Conservation (phyloP, 64 coral and sea anemone genomes). For the Montipora foliosa region DNA sequence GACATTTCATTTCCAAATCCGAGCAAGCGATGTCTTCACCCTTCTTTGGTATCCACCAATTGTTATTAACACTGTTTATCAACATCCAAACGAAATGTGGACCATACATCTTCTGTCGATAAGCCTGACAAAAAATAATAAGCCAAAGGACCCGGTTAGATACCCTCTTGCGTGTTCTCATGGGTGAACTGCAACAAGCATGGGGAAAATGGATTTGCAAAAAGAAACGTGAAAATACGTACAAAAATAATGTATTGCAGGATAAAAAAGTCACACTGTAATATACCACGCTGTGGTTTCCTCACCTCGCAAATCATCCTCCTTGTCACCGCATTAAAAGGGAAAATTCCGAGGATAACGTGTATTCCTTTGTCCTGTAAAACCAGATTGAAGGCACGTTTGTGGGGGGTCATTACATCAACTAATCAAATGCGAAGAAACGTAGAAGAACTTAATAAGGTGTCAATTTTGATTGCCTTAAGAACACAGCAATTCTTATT, state of each 20-base stretch:
- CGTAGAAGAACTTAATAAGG: too few species aligned
- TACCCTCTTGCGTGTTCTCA: too few species aligned
- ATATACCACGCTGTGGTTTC: neutral
- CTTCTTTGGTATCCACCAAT: conserved; percentile 78
- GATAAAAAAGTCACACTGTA: neutral
- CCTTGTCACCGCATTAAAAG: conserved; percentile 34
- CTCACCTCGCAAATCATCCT: conserved; percentile 90
- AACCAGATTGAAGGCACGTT: neutral
- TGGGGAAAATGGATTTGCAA: too few species aligned
- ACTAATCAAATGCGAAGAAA: too few species aligned
- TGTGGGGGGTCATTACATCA: neutral
- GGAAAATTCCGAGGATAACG: conserved; percentile 82
- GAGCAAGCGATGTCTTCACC: conserved; percentile 71
- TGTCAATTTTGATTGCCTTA: too few species aligned
- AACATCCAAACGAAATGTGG: conserved; percentile 95
- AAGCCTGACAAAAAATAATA: conserved; percentile 39
- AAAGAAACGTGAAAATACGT: too few species aligned
- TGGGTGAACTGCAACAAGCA: too few species aligned
- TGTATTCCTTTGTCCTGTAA: conserved; percentile 78
- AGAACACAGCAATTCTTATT: too few species aligned
- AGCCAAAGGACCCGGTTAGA: too few species aligned
- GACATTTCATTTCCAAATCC: conserved; percentile 92
- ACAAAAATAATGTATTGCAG: too few species aligned
- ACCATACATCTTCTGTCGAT: conserved; percentile 81
- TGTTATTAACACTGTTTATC: conserved; percentile 32